phyloP scores from a whole-genome alignment of 2,113 vertebrate species.

The Diadophis punctatus region DNA sequence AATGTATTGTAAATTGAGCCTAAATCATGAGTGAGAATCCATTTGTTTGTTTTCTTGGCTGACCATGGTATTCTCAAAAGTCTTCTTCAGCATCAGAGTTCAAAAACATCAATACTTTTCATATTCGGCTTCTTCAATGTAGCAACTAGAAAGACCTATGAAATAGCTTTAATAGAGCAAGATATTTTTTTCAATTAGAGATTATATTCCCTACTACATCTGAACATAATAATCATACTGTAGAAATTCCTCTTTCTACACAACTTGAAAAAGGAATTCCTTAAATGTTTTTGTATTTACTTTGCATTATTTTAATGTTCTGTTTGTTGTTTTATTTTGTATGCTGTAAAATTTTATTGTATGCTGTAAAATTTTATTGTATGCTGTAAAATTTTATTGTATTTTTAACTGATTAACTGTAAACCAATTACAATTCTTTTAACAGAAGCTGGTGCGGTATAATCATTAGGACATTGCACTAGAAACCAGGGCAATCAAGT shows the following conservation, averaged over 20 bases:
- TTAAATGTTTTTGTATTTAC: not conserved
- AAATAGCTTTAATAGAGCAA: not conserved
- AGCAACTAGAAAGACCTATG: not conserved
- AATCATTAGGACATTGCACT: not conserved
- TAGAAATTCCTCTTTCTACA: not conserved
- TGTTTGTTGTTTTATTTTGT: not conserved
- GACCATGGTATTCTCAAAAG: not conserved
- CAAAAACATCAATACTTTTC: not conserved
- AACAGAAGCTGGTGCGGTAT: not conserved
- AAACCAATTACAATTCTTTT: not conserved
- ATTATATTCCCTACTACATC: not conserved
- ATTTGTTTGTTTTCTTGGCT: not conserved
- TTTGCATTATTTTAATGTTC: not conserved
- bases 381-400: not conserved
- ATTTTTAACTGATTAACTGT: not conserved
- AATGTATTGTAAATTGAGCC: not conserved
- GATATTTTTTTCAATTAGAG: not conserved
- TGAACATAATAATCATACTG: not conserved
- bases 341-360: not conserved
- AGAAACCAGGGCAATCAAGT: not conserved
- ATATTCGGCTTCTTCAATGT: not conserved
- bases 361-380: not conserved
- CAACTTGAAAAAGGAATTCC: not conserved
- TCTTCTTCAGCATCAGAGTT: not conserved
- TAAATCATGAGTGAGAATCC: not conserved